A percentile compares a stretch with the other conserved stretches of the same genome.
These are phyloP conservation scores for Mormyrus lacerda DNA, from an alignment of 2,113 vertebrate species.

Conservation along the genomic window DNA sequence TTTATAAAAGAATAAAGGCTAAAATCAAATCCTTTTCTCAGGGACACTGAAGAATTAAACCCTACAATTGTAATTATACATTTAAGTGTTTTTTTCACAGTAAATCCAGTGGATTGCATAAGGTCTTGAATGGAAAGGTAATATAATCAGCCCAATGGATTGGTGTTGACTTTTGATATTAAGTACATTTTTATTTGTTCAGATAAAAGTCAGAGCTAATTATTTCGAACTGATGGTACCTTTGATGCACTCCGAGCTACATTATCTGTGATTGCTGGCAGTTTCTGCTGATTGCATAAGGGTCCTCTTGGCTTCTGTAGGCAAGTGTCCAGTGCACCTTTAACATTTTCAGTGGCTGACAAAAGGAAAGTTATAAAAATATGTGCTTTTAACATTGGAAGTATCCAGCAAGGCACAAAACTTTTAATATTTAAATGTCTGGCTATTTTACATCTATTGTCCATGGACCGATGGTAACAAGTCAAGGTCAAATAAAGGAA, in stretches of 20 bases:
- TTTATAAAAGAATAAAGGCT: not conserved
- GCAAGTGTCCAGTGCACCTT: not conserved
- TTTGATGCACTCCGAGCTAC: constrained; percentile 9
- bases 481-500: not conserved
- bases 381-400: not conserved
- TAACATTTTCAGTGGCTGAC: not conserved
- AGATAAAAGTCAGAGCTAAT: constrained; percentile 9
- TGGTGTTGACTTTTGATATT: not conserved
- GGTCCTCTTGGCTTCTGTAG: constrained; percentile 3
- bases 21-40: constrained; percentile 19
- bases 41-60: constrained; percentile 24
- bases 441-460: too few species aligned
- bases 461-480: too few species aligned
- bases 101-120: not conserved
- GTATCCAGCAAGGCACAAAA: not conserved
- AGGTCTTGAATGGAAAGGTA: not conserved
- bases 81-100: not conserved
- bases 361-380: not conserved
- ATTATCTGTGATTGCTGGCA: not conserved
- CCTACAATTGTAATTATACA: not conserved
- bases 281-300: constrained; percentile 6
- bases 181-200: constrained; percentile 8
- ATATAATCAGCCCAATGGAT: not conserved
- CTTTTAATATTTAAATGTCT: not conserved
- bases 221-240: not conserved